A percentile compares a stretch with the other conserved stretches of the same genome.
Evolutionary conservation across 2,113 vertebrate genomes (phyloP).

Genomic region (Brevimyrus niger): DNA sequence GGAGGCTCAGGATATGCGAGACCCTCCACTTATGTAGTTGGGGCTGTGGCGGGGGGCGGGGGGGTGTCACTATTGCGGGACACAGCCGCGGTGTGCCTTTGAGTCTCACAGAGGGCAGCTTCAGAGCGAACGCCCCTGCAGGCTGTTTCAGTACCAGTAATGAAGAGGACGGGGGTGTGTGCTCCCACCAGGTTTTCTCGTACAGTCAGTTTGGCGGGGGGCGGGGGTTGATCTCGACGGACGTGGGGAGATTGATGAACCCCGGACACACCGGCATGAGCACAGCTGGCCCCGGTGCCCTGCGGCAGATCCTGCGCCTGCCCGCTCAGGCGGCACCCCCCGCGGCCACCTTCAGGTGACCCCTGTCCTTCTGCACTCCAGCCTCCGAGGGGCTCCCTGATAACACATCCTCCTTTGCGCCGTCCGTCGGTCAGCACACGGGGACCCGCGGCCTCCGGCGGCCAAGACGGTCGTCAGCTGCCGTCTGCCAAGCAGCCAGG

Average conservation of each 20-base stretch:
- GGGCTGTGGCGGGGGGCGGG: not conserved
- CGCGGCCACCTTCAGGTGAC: conserved; percentile 69
- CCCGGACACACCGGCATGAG: conserved; percentile 45
- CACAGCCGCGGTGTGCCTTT: not conserved
- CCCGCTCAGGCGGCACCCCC: conserved; percentile 53
- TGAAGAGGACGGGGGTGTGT: not conserved
- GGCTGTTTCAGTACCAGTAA: not conserved
- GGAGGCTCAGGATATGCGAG: not conserved
- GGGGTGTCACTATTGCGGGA: not conserved
- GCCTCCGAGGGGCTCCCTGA: conserved; percentile 43
- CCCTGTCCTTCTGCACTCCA: conserved; percentile 50
- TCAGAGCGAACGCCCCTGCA: not conserved
- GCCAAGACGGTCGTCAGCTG: not conserved
- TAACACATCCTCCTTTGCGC: conserved; percentile 25
- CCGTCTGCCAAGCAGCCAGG: not conserved
- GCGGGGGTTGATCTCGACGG: conserved; percentile 22
- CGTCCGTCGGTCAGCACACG: not conserved
- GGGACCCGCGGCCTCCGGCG: not conserved
- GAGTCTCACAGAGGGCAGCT: not conserved
- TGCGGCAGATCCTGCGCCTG: conserved; percentile 40
- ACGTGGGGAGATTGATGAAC: conserved; percentile 64
- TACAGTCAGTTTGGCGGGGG: not conserved
- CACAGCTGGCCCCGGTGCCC: conserved; percentile 37
- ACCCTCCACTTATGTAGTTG: not conserved
- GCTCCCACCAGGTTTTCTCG: not conserved